These are phyloP conservation scores for Poicephalus meyeri DNA, from an alignment of 2,113 vertebrate genomes.

Conservation along the genomic window DNA sequence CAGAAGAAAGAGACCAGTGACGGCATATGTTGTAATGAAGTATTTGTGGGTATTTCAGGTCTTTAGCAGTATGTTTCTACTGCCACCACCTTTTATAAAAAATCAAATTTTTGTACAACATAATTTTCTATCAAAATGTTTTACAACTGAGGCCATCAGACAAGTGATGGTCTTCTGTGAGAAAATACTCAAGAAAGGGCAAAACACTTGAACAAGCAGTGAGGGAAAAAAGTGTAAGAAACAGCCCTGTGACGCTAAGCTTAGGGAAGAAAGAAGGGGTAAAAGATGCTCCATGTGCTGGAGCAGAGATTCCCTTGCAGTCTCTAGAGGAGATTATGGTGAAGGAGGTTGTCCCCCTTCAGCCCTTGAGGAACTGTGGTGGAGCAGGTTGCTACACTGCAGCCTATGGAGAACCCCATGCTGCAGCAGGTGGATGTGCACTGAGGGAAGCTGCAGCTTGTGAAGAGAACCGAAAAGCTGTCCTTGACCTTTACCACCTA, in stretches of 20 bases:
- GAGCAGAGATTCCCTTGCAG: background rate
- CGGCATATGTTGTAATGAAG: background rate
- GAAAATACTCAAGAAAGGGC: background rate
- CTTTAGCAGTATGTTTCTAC: background rate
- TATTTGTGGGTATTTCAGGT: background rate
- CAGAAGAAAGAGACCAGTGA: background rate
- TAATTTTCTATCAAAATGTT: background rate
- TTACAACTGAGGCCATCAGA: background rate
- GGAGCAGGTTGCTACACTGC: background rate
- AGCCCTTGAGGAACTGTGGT: background rate
- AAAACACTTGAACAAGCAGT: background rate
- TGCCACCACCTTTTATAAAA: background rate
- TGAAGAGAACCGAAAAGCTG: background rate
- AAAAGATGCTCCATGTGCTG: accelerated
- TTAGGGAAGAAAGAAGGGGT: background rate
- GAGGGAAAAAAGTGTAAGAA: background rate
- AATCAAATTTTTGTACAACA: background rate
- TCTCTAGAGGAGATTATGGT: background rate
- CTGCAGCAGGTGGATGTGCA: accelerated
- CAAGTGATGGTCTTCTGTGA: background rate
- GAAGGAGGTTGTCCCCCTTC: background rate
- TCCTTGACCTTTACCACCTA: background rate
- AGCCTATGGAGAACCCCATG: background rate
- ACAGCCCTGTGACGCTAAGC: background rate
- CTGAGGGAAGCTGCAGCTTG: background rate